These are phyloP conservation scores for Drosophila sechellia DNA, from an alignment of 1,140 invertebrate genomes.

Conservation along the genomic window DNA sequence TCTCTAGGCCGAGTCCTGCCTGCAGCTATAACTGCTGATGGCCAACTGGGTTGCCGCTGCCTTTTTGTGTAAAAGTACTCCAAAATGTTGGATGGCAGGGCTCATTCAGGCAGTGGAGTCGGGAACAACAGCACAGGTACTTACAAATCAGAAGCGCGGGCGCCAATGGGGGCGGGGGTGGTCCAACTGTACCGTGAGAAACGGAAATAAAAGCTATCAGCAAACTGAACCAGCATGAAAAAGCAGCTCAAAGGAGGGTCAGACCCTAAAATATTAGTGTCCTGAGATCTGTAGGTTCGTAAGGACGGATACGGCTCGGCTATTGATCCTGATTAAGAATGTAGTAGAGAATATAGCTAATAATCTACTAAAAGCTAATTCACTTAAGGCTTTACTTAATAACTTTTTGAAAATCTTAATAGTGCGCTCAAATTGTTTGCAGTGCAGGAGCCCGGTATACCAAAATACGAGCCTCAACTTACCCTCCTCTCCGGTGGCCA, in stretches of 20 bases:
- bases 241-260: neutral
- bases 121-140: constrained; percentile 73
- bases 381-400: no score
- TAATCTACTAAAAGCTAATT: no score
- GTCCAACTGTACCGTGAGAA: constrained; percentile 30
- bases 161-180: neutral
- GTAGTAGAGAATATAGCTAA: no score
- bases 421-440: neutral
- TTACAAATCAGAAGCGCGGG: constrained; percentile 58
- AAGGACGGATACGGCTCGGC: no score
- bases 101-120: constrained; percentile 53
- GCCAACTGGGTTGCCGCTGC: constrained; percentile 41
- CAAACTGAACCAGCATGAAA: neutral
- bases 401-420: no score
- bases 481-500: constrained; percentile 85
- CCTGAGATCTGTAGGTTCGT: no score
- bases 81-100: constrained; percentile 70
- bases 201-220: neutral
- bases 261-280: neutral
- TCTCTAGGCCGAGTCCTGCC: constrained; percentile 32
- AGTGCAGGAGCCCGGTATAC: constrained; percentile 14
- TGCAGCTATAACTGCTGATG: constrained; percentile 28
- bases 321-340: no score
- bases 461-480: constrained; percentile 53
- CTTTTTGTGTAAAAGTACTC: constrained; percentile 81